Evolutionary conservation across 2,888 invertebrate species (phyloP).

Genomic region (Limenitis arthemis): DNA sequence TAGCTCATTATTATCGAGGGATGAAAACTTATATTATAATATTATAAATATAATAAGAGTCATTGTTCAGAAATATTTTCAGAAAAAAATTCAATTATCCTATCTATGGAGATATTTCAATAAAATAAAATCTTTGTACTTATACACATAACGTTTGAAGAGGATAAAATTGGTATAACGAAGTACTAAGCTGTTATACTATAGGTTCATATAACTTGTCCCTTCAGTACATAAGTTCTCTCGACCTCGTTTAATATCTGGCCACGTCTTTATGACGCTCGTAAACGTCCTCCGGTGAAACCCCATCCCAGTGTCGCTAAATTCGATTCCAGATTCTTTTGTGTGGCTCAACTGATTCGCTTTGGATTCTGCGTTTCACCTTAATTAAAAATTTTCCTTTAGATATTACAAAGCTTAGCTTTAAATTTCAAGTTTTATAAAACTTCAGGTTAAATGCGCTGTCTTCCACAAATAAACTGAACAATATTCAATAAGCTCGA

Average conservation of each 20-base stretch:
- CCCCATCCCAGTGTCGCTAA: conserved; percentile 45
- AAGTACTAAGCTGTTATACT: background rate
- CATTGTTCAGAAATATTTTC: too few relatives aligned
- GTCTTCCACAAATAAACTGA: conserved; percentile 66
- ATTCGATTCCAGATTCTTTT: conserved; percentile 41
- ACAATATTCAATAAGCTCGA: conserved; percentile 66
- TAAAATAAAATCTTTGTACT: too few relatives aligned
- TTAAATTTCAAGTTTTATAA: conserved; percentile 16
- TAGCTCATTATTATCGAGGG: too few relatives aligned
- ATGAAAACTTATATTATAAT: too few relatives aligned
- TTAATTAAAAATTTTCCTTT: background rate
- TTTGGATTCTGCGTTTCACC: background rate
- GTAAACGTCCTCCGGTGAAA: conserved; percentile 42
- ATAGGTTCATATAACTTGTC: background rate
- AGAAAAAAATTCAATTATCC: too few relatives aligned
- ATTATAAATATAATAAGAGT: too few relatives aligned
- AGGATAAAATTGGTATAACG: background rate
- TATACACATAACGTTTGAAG: too few relatives aligned
- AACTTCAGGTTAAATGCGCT: conserved; percentile 53
- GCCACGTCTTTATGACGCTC: conserved; percentile 49
- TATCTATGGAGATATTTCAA: too few relatives aligned
- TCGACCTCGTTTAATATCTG: conserved; percentile 40
- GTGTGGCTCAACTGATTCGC: conserved; percentile 23
- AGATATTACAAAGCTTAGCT: background rate
- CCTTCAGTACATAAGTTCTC: conserved; percentile 2